These are phyloP conservation scores for Melitaea athalia DNA, from an alignment of 2,888 invertebrate genomes.

Conservation along the genomic window DNA sequence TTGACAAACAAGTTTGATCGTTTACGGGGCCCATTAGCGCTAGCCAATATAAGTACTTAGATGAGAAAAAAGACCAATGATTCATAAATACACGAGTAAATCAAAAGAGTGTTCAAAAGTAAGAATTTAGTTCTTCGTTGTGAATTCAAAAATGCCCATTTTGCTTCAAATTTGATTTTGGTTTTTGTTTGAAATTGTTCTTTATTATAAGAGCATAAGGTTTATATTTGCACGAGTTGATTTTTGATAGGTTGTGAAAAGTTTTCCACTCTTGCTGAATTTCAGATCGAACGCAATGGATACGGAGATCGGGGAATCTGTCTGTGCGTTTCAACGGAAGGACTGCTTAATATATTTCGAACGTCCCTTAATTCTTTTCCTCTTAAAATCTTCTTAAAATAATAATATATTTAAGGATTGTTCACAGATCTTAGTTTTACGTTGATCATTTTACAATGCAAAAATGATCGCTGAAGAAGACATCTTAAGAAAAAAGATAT, in stretches of 20 bases:
- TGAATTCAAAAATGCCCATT: conserved; percentile 9
- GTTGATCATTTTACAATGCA: too few species aligned
- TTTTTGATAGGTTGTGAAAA: conserved; percentile 8
- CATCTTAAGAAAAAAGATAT: too few species aligned
- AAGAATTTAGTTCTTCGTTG: conserved; percentile 8
- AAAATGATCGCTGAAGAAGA: too few species aligned
- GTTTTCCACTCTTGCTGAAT: conserved; percentile 18
- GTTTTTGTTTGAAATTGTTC: neutral
- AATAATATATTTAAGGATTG: too few species aligned
- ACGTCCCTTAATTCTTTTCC: neutral
- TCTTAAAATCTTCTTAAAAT: too few species aligned
- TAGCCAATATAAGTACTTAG: too few species aligned
- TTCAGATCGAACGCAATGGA: conserved; percentile 26
- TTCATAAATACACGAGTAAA: neutral
- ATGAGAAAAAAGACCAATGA: neutral
- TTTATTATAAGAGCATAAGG: neutral
- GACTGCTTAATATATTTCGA: neutral
- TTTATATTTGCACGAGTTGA: neutral
- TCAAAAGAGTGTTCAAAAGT: conserved; percentile 4
- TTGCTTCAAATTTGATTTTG: conserved; percentile 1
- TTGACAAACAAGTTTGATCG: too few species aligned
- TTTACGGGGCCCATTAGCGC: too few species aligned
- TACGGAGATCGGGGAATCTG: conserved; percentile 14
- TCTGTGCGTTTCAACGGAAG: conserved; percentile 12
- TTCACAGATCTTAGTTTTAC: too few species aligned